Evolutionary conservation across 37 sponge, comb jelly and placozoan species (phyloP).

Genomic region (Aplysina aerophoba): DNA sequence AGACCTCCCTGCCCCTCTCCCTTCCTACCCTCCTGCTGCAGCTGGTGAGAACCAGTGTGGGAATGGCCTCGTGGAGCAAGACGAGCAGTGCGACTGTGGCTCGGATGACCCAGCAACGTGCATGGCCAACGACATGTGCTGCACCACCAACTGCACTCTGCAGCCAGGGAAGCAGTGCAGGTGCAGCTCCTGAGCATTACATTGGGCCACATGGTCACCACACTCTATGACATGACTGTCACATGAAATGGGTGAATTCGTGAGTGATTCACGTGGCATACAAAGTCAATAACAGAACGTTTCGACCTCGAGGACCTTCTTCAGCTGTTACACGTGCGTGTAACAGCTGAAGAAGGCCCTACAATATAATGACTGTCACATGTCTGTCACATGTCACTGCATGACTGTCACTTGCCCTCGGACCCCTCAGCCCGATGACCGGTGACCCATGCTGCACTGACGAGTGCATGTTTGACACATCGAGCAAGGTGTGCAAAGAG

Average conservation of each 20-base stretch:
- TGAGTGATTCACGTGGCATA: too few relatives aligned
- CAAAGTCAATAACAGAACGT: too few relatives aligned
- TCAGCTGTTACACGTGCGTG: too few relatives aligned
- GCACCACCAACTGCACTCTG: background rate
- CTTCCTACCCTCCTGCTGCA: constrained; percentile 1
- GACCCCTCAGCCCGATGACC: background rate
- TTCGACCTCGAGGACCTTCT: too few relatives aligned
- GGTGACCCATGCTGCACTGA: constrained; percentile 9
- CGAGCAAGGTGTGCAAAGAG: background rate
- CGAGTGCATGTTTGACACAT: background rate
- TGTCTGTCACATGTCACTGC: too few relatives aligned
- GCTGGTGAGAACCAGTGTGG: constrained; percentile 69
- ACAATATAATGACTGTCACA: too few relatives aligned
- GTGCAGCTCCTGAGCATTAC: too few relatives aligned
- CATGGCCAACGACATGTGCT: background rate
- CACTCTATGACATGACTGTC: too few relatives aligned
- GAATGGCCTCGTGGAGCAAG: constrained; percentile 79
- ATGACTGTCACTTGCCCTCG: too few relatives aligned
- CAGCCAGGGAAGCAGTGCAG: background rate
- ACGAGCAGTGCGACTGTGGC: constrained; percentile 49
- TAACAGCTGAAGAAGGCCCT: too few relatives aligned
- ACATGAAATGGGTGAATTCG: too few relatives aligned
- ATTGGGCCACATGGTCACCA: background rate
- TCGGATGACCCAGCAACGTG: constrained; percentile 47
- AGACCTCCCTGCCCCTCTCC: too few relatives aligned